Base-by-base conservation (phyloP, 1,140 invertebrate genomes). In the Samia ricini region DNA sequence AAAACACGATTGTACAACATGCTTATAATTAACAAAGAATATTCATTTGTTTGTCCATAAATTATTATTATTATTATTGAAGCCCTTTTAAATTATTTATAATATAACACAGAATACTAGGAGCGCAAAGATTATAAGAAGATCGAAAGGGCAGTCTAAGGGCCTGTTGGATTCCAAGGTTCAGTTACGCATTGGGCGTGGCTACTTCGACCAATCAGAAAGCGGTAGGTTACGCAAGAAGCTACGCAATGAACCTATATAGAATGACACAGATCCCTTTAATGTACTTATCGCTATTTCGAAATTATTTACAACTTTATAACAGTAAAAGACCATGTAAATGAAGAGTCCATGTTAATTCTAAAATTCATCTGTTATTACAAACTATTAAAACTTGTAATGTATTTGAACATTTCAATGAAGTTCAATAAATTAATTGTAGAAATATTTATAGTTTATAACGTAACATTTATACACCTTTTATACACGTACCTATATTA, bases 1-100 rank as follows among this genome's bases (percentile, higher is more conserved):
- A n/a, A n/a, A n/a, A n/a, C n/a, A n/a, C n/a, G n/a, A n/a, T n/a
- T n/a, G n/a, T n/a, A n/a, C n/a, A n/a, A n/a, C n/a, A n/a, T n/a
- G n/a, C n/a, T n/a, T n/a, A n/a, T n/a, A n/a, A n/a, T n/a, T n/a
- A n/a, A n/a, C n/a, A n/a, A n/a, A n/a, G n/a, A n/a, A n/a, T n/a
- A n/a, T n/a, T 23, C 22, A n/a, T 52, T 52, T 52, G n/a, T 72
- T 74, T 69, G 63, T 69, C 71, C 42, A 62, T 57, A 63, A 57
- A 57, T 42, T 12, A 42, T 42, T 55, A 59, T 72, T 72, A 71
- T 71, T 76, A 77, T 68, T 73, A 66, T 72, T 65, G 73, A 72
- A 60, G 74, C 78, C 84, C 87, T 81, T 88, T 88, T 84, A 87
- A 90, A 89, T 88, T 88, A 89, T 90, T 90, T 90, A 90, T 90